Conservation (phyloP, 2,113 vertebrate species). For the Heptranchias perlo region DNA sequence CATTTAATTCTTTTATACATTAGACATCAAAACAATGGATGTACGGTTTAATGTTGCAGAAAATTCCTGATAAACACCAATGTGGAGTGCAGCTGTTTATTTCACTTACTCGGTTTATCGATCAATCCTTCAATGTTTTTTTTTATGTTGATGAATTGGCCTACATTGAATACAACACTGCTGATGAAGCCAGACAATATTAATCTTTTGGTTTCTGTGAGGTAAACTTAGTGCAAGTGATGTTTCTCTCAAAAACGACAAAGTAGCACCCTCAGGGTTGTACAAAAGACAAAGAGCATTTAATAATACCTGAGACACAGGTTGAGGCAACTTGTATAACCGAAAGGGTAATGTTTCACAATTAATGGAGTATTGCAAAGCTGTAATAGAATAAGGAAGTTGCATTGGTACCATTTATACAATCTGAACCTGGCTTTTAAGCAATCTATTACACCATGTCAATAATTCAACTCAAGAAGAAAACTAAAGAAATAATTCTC, state of each 20-base stretch:
- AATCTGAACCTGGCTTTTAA: background rate
- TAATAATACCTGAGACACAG: background rate
- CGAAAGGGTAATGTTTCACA: background rate
- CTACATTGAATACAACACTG: background rate
- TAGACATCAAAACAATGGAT: background rate
- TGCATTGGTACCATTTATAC: background rate
- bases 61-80: background rate
- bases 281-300: background rate
- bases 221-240: background rate
- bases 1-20: background rate
- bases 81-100: background rate
- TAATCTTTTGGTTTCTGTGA: background rate
- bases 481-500: background rate
- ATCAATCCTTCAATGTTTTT: background rate
- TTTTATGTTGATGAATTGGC: constrained; percentile 14
- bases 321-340: background rate
- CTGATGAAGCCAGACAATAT: background rate
- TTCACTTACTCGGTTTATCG: constrained; percentile 11
- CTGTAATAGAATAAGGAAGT: background rate
- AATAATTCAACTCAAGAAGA: background rate
- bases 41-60: constrained; percentile 18
- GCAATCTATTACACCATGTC: background rate
- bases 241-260: background rate
- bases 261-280: background rate
- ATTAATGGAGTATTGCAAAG: background rate